Evolutionary conservation across 2,888 invertebrate genomes (phyloP), one percentile per base, ranked within the genome.

Genomic region (Torymus aiolomorphi): DNA sequence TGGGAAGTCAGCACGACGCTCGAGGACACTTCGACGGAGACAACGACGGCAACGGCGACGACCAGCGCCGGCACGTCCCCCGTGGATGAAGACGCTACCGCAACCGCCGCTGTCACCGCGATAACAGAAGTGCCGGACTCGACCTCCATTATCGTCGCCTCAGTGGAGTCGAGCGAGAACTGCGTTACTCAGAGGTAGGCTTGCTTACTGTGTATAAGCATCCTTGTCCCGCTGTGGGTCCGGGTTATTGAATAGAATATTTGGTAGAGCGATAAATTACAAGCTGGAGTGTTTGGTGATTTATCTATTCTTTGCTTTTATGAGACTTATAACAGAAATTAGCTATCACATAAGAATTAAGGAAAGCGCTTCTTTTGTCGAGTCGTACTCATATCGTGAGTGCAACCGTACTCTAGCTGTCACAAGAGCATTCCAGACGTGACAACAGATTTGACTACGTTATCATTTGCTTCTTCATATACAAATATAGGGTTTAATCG

Each of bases 111-210:
- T 42, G 59, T 24, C 24, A 72, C 20, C 62, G 13, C 67, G 73
- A 73, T 76, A 70, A 69, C 73, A 51, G 71, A 77, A 71, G 16
- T 72, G 31, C 78, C 82, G 66, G 82, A 82, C 67, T 74, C 70
- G 20, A 72, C 49, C 67, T 31, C 72, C 49, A 16, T 57, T 73
- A 69, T 42, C 51, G 10, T 57, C 16, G n/a, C 52, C 49, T 56
- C 80, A 10, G 61, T 16, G n/a, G 20, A 52, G 12, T 54, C 42
- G 18, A 20, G 13, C 31, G 72, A 51, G 14, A 76, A 80, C 42
- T 67, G 51, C 61, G 49, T 63, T 61, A 71, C 49, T 70, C 76
- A 57, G 13, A 51, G 80, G 80, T 80, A 76, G 31, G 66, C 49
- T 59, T 51, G 20, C 16, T 24, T 56, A 42, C 42, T 42, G 42